Evolutionary conservation across 2,888 invertebrate species (phyloP), one percentile per base, ranked within the genome.

Genomic region (Germaria angustata): DNA sequence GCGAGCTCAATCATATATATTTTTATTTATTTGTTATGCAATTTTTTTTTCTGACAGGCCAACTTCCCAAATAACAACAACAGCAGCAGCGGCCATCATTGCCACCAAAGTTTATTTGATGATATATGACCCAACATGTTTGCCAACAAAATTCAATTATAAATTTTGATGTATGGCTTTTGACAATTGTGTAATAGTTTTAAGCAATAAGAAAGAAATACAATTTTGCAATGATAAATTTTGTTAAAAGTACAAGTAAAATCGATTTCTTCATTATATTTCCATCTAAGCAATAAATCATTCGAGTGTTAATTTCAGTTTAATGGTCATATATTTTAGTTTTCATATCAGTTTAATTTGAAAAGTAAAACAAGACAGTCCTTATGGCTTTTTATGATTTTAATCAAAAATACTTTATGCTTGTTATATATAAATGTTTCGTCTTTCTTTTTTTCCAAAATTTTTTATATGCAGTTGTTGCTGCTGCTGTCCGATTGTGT

Each of bases 111-210:
- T 79, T 79, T 75, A 82, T 82, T 79, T 82, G 82, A 79, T 79
- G 73, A 81, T 81, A 78, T 81, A 81, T 81, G 77, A 81, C 77
- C 78, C 79, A 79, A 82, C 79, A 82, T 82, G 79, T 82, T 75
- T 82, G 75, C 71, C 82, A 82, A 79, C 75, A 71, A 82, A 79
- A 79, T 71, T 82, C 79, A 82, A 82, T 82, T 82, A 79, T 68
- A 71, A 75, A 79, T 55, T 75, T 82, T 82, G 82, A 82, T 79
- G 79, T 79, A 82, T 82, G 82, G 65, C 65, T 82, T 61, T 79
- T 82, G 82, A 79, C 79, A 82, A 82, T 82, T 82, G 75, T 82
- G 75, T 71, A 82, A 82, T 82, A 76, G 66, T 79, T 61, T 49
- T 36, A 44, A 59, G 57, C 11, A 49, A 36, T 41, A 44, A 51